Evolutionary conservation across 1,140 invertebrate genomes (phyloP), one percentile per base, ranked within the genome.

Genomic region (Triops longicaudatus): DNA sequence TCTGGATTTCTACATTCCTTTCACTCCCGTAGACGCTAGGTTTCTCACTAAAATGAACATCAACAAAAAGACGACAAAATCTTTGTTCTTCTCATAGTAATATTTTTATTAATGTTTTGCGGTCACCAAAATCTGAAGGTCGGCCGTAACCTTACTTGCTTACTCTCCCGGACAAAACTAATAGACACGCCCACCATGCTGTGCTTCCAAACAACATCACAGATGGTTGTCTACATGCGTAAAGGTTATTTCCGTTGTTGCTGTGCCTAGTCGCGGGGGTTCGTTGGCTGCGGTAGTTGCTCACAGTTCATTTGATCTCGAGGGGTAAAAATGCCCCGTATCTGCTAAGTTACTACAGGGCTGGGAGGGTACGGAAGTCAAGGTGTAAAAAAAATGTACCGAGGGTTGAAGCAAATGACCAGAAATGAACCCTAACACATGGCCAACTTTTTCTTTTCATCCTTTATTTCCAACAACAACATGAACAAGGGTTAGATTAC

Each of bases 381-480:
- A 63, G 50, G 50, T 63, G 50, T 22, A 63, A 63, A 63, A 44
- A 63, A 63, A 63, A 17, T n/a, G 0, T 4, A 63, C 14, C 14
- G 22, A 22, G 50, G 50, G 50, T 63, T 63, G 50, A 63, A 63
- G 17, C 50, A 63, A 37, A 63, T 63, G 50, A 63, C 0, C 50
- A 63, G 50, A 17, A 63, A 63, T 63, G 50, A 63, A 63, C 50
- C 50, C n/a, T 63, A 63, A 63, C 50, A 63, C 50, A 63, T 63
- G 50, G 50, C 50, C 14, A 63, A 22, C 14, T 63, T 63, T 63
- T 63, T 63, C 50, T 63, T 63, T 63, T 63, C 6, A n/a, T 63
- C 17, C 50, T 22, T 63, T 63, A 37, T 63, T n/a, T 22, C 22
- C 50, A 22, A 63, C n/a, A 63, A 63, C 50, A 63, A 63, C 50